Conservation (phyloP, 2,888 invertebrate genomes). For the Myathropa florea region DNA sequence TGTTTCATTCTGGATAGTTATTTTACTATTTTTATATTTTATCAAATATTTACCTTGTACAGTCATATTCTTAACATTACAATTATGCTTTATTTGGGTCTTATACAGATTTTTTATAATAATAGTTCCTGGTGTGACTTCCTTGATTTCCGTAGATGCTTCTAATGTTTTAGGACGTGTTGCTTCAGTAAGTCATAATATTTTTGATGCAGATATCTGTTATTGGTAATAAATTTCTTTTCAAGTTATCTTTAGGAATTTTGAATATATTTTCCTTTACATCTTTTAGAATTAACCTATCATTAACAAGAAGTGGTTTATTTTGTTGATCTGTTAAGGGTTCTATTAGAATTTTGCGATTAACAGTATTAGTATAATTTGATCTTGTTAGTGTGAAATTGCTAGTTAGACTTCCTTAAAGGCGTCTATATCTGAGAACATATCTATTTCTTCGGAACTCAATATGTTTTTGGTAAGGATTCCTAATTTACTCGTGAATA, state of each 20-base stretch:
- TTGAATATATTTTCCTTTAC: not conserved
- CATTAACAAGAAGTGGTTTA: not conserved
- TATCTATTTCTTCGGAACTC: constrained; percentile 1
- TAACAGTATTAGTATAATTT: constrained; percentile 31
- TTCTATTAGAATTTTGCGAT: constrained; percentile 3
- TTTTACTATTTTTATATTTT: not conserved
- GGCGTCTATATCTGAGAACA: not conserved
- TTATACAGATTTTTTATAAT: too few relatives aligned
- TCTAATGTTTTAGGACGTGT: not conserved
- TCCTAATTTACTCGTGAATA: constrained; percentile 22
- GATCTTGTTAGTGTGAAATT: not conserved
- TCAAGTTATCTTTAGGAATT: not conserved
- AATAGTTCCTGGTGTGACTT: too few relatives aligned
- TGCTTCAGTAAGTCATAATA: not conserved
- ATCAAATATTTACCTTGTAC: too few relatives aligned
- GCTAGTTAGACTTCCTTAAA: not conserved
- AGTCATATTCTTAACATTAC: too few relatives aligned
- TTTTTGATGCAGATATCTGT: too few relatives aligned
- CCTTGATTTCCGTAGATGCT: not conserved
- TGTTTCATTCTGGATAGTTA: not conserved
- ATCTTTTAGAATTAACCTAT: not conserved
- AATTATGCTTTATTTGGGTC: too few relatives aligned
- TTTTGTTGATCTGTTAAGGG: not conserved
- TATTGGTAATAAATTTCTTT: too few relatives aligned
- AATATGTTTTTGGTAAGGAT: constrained; percentile 23